A percentile compares a stretch with the other conserved stretches of the same genome.
phyloP scores from a whole-genome alignment of 2,797 vertebrate genomes.

The Coregonus sp. region DNA sequence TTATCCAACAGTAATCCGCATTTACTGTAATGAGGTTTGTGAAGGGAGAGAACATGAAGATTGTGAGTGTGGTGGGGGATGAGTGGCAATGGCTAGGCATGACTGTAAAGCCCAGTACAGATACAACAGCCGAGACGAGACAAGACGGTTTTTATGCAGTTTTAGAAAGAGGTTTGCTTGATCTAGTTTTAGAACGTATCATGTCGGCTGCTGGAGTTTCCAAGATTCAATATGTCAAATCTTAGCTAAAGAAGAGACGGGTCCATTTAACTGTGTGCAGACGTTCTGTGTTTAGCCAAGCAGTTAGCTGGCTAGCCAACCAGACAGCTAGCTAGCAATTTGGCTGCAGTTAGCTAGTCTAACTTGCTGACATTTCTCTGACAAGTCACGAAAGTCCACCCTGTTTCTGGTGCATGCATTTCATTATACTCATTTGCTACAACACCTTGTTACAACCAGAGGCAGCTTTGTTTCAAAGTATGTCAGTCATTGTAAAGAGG shows the following conservation, averaged over 20 bases:
- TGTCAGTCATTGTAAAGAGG: not conserved
- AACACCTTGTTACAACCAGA: not conserved
- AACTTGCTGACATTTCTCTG: not conserved
- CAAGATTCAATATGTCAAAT: too few relatives aligned
- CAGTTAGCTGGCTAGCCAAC: too few relatives aligned
- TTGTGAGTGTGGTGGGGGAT: not conserved
- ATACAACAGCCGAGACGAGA: not conserved
- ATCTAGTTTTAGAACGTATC: too few relatives aligned
- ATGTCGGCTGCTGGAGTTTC: too few relatives aligned
- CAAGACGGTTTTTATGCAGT: too few relatives aligned
- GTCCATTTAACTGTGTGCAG: too few relatives aligned
- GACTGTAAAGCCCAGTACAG: not conserved
- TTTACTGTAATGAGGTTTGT: not conserved
- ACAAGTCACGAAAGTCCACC: not conserved
- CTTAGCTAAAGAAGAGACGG: too few relatives aligned
- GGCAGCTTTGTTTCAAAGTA: not conserved
- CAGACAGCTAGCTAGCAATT: too few relatives aligned
- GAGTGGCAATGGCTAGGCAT: conserved; percentile 5
- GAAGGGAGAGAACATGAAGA: not conserved
- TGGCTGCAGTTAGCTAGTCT: too few relatives aligned
- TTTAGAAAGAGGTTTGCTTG: too few relatives aligned
- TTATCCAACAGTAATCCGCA: not conserved
- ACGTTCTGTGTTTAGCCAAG: too few relatives aligned
- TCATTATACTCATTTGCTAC: not conserved
- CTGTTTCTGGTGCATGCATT: not conserved